A percentile compares a stretch with the other conserved stretches of the same genome.
Evolutionary conservation across 2,797 vertebrate species (phyloP).

Genomic region (Sebastes steindachneri): DNA sequence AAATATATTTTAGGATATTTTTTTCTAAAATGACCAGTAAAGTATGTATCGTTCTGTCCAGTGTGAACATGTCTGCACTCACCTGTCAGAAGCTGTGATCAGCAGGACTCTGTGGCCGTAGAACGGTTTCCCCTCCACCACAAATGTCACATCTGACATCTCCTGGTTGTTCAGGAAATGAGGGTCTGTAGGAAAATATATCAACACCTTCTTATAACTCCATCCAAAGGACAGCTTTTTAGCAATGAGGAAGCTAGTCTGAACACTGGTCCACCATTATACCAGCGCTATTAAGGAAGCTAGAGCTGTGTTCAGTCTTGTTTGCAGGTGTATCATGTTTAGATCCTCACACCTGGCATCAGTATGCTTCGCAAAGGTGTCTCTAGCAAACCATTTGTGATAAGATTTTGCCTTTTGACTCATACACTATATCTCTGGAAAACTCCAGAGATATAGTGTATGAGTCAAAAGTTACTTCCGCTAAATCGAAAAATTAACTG

Average conservation of each 20-base stretch:
- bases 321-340: not conserved
- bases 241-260: not conserved
- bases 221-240: not conserved
- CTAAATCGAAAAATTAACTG: not conserved
- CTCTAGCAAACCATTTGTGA: not conserved
- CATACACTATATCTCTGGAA: not conserved
- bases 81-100: constrained; percentile 96
- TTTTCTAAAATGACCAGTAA: not conserved
- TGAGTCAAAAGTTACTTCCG: no score
- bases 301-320: not conserved
- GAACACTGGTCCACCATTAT: not conserved
- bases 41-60: not conserved
- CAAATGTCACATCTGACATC: constrained; percentile 97
- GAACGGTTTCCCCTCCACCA: constrained; percentile 94
- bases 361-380: not conserved
- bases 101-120: constrained; percentile 96
- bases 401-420: not conserved
- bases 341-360: not conserved
- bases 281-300: not conserved
- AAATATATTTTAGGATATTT: not conserved
- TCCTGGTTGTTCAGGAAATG: constrained; percentile 97
- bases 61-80: constrained; percentile 35
- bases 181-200: constrained; percentile 84
- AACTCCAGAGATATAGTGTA: no score
- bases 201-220: not conserved